These are phyloP conservation scores for Chrysemys picta DNA, from an alignment of 2,113 vertebrate species.

Conservation along the genomic window DNA sequence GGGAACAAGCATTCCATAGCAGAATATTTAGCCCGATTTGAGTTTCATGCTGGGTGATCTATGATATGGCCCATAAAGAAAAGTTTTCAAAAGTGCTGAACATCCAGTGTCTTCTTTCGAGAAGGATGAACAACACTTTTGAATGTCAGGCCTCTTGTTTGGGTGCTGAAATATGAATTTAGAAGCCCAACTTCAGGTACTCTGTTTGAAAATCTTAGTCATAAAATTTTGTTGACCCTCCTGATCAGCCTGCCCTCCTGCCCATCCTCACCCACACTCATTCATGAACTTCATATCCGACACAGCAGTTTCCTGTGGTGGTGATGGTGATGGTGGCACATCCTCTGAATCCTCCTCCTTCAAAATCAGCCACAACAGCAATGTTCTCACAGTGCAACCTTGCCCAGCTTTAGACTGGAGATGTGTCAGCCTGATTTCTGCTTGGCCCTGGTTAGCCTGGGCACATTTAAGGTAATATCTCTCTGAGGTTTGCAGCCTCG, in stretches of 20 bases:
- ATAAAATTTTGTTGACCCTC: neutral
- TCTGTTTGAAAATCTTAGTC: neutral
- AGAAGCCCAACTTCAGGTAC: neutral
- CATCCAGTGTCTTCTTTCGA: neutral
- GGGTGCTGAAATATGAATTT: neutral
- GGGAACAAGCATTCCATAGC: neutral
- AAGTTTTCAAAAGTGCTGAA: neutral
- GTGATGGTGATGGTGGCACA: neutral
- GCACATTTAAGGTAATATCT: neutral
- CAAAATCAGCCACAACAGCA: neutral
- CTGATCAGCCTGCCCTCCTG: neutral
- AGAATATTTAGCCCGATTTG: neutral
- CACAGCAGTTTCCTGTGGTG: neutral
- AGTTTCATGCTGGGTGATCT: neutral
- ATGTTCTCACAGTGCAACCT: neutral
- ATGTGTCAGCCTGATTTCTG: neutral
- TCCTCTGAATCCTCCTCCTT: neutral
- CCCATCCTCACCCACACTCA: neutral
- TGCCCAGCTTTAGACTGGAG: neutral
- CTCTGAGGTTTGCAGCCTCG: neutral
- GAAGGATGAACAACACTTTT: neutral
- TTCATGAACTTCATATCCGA: neutral
- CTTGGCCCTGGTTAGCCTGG: neutral
- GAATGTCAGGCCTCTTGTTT: neutral
- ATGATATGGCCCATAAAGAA: neutral